Base-by-base conservation (phyloP, 2,113 vertebrate genomes). In the Equus quagga region DNA sequence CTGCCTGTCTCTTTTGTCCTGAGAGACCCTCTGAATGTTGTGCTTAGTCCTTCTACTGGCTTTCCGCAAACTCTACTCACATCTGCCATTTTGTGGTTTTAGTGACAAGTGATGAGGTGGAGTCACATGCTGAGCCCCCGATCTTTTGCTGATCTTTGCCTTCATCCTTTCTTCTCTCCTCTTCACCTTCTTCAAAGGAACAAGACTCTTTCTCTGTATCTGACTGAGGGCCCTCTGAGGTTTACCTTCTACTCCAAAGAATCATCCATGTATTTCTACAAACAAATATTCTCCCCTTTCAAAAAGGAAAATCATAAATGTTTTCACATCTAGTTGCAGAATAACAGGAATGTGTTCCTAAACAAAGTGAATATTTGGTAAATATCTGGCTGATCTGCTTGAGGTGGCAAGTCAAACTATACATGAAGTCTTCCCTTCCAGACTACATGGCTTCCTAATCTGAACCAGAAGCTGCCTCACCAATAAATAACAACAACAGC, bases 41-140 rank as follows among this genome's bases (percentile, higher is more conserved):
- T 28, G 1, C 21, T 72, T 44, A 33, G 60, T 17, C 12, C 17
- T 92, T 87, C 56, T 10, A 31, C 36, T 18, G n/a, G 4, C 31
- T 76, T 49, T 24, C 33, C 21, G 49, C 19, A 14, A 72, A 72
- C 26, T 75, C 54, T 41, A 4, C 26, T 14, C 70, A 7, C 36
- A 6, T 81, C 24, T 1, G 10, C 23, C 49, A 19, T 73, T 33
- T 28, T 33, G 5, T 41, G 31, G 17, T 69, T 69, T 76, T 33
- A 26, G 41, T 28, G 44, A 8, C 3, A 2, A 5, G 3, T 4
- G 2, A 28, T 14, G 21, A 8, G 14, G n/a, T 2, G 6, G 18
- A 33, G 5, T 28, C 36, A 10, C 36, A 2, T 5, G 69, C 75
- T 23, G 3, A 75, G 49, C 28, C 9, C 12, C 24, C 9, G 21